Conservation (phyloP, 2,888 invertebrate species). For the Nudaria mundana region DNA sequence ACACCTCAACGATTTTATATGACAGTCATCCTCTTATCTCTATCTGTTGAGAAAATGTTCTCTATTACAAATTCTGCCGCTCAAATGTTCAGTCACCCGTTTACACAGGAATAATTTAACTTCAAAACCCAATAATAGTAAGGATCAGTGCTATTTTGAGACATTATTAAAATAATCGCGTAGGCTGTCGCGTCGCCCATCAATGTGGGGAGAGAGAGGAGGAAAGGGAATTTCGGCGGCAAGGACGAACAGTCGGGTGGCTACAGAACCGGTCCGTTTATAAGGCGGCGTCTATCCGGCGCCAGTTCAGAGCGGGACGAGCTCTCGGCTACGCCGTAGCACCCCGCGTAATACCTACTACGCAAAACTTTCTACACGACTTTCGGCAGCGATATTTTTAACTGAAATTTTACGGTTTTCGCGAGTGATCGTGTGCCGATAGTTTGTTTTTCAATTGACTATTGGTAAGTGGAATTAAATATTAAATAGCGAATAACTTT, state of each 20-base stretch:
- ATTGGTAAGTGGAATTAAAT: slow-evolving; percentile 33
- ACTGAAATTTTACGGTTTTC: slow-evolving; percentile 17
- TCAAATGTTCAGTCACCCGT: too few relatives aligned
- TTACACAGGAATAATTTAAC: too few relatives aligned
- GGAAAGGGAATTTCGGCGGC: slow-evolving; percentile 26
- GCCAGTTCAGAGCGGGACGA: slow-evolving; percentile 57
- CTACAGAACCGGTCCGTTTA: slow-evolving; percentile 37
- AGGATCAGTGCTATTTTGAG: slow-evolving; percentile 17
- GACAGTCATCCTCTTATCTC: too few relatives aligned
- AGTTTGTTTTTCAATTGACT: slow-evolving; percentile 15
- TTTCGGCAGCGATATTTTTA: slow-evolving; percentile 31
- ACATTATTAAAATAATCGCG: slow-evolving; percentile 30
- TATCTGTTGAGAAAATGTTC: too few relatives aligned
- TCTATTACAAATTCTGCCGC: too few relatives aligned
- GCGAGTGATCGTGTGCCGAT: slow-evolving; percentile 23
- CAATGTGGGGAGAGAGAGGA: slow-evolving; percentile 15
- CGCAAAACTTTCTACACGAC: slow-evolving; percentile 48
- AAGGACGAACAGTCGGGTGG: slow-evolving; percentile 30
- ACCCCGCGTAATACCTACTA: slow-evolving; percentile 39
- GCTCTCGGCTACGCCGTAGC: slow-evolving; percentile 51
- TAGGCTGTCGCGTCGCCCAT: slow-evolving; percentile 17
- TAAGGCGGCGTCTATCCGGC: slow-evolving; percentile 53
- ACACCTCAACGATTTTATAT: too few relatives aligned
- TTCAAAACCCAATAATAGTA: not conserved
- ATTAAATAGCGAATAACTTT: slow-evolving; percentile 17